A percentile compares a stretch with the other conserved stretches of the same genome.
Conservation (phyloP, 2,797 vertebrate species). For the Epinephelus awoara region DNA sequence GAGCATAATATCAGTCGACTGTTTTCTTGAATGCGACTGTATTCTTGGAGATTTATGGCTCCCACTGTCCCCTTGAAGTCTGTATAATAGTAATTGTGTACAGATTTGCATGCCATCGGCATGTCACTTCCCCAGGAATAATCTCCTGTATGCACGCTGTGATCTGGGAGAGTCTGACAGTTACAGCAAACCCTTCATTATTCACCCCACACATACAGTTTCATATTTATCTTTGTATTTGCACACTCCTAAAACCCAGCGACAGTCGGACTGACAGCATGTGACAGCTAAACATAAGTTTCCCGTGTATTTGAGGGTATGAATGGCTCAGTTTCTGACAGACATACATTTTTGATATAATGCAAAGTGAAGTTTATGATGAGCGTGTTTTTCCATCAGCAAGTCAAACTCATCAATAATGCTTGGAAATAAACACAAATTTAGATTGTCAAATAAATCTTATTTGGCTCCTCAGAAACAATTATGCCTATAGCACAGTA, state of each 20-base stretch:
- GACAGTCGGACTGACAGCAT: constrained; percentile 52
- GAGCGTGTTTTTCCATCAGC: constrained; percentile 14
- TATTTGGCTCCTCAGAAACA: constrained; percentile 32
- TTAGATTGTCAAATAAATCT: constrained; percentile 15
- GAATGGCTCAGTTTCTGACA: constrained; percentile 44
- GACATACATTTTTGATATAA: constrained; percentile 33
- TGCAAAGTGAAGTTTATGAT: constrained; percentile 1
- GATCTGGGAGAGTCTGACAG: constrained; percentile 67
- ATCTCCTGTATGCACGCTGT: constrained; percentile 57
- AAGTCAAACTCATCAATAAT: constrained; percentile 32
- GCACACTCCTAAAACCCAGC: constrained; percentile 26
- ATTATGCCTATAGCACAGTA: background rate
- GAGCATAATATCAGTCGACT: constrained; percentile 14
- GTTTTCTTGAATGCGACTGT: constrained; percentile 24
- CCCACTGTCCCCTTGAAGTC: constrained; percentile 58
- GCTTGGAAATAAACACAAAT: constrained; percentile 2
- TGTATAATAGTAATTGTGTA: constrained; percentile 68
- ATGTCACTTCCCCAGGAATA: constrained; percentile 59
- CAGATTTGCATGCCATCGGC: constrained; percentile 59
- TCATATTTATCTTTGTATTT: constrained; percentile 63
- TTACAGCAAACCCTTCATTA: constrained; percentile 64
- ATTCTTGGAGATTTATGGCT: constrained; percentile 42
- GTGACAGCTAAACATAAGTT: constrained; percentile 54
- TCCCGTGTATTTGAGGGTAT: constrained; percentile 11
- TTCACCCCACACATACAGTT: constrained; percentile 44